A percentile compares a stretch with the other conserved stretches of the same genome.
Conservation (phyloP, 1,140 invertebrate genomes). For the Anastatus disparis region DNA sequence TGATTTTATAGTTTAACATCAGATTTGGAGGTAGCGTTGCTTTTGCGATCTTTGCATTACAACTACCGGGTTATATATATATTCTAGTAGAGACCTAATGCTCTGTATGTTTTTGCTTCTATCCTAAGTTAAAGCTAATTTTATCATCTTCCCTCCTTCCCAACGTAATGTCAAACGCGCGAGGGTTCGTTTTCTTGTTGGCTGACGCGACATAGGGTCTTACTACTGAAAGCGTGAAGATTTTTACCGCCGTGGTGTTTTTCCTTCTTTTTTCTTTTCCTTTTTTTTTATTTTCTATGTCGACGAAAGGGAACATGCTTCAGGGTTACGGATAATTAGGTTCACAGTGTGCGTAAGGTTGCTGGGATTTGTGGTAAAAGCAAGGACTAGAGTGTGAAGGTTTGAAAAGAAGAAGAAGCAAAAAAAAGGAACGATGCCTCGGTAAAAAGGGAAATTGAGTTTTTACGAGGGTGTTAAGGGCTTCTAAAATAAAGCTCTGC, state of each 20-base stretch:
- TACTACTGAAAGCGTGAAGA: too few relatives aligned
- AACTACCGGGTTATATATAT: slow-evolving; percentile 18
- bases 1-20: too few relatives aligned
- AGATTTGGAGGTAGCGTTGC: too few relatives aligned
- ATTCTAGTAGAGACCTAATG: too few relatives aligned
- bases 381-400: too few relatives aligned
- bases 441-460: slow-evolving; percentile 19
- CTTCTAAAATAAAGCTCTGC: not conserved
- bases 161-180: not conserved
- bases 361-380: slow-evolving; percentile 1
- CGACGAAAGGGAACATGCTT: not conserved
- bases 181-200: slow-evolving; percentile 2
- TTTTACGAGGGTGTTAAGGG: slow-evolving; percentile 10
- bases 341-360: not conserved
- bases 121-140: too few relatives aligned
- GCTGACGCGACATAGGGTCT: not conserved
- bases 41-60: slow-evolving; percentile 22
- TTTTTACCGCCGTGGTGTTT: too few relatives aligned
- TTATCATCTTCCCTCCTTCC: not conserved
- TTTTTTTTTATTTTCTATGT: not conserved
- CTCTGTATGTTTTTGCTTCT: too few relatives aligned
- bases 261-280: too few relatives aligned
- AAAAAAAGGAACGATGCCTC: not conserved
- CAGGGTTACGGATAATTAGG: not conserved
- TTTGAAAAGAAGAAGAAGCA: not conserved